phyloP scores from a whole-genome alignment of 2,113 vertebrate species.

The Neofelis nebulosa region DNA sequence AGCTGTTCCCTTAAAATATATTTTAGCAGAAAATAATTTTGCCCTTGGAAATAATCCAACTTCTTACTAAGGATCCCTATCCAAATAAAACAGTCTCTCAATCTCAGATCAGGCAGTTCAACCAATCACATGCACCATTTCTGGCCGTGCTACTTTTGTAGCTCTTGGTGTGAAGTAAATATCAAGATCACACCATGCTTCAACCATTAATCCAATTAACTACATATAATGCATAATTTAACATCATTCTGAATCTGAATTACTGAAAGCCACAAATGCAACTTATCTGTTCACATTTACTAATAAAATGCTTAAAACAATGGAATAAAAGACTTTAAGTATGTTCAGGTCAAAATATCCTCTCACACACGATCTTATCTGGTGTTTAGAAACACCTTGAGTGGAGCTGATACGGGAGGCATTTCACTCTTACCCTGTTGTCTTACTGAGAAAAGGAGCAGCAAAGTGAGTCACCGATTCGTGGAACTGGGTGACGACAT shows the following conservation, averaged over 20 bases:
- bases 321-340: not conserved
- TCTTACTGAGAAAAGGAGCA: not conserved
- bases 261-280: not conserved
- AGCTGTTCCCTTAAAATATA: conserved; percentile 28
- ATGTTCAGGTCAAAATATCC: not conserved
- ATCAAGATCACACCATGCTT: not conserved
- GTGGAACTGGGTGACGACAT: not conserved
- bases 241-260: not conserved
- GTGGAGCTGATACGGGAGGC: not conserved
- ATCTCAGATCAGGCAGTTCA: not conserved
- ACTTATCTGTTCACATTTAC: not conserved
- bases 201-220: not conserved
- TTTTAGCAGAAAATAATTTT: conserved; percentile 52
- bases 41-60: conserved; percentile 45
- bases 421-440: not conserved
- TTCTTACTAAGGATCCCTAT: conserved; percentile 24
- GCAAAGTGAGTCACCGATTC: conserved; percentile 18
- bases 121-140: not conserved
- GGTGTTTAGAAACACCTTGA: not conserved
- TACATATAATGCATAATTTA: conserved; percentile 15
- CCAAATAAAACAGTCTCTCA: conserved; percentile 43
- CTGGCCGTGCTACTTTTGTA: not conserved
- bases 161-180: not conserved
- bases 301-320: not conserved
- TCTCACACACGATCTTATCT: not conserved